These are phyloP conservation scores for Luehdorfia chinensis DNA, from an alignment of 1,140 invertebrate species.

Conservation along the genomic window DNA sequence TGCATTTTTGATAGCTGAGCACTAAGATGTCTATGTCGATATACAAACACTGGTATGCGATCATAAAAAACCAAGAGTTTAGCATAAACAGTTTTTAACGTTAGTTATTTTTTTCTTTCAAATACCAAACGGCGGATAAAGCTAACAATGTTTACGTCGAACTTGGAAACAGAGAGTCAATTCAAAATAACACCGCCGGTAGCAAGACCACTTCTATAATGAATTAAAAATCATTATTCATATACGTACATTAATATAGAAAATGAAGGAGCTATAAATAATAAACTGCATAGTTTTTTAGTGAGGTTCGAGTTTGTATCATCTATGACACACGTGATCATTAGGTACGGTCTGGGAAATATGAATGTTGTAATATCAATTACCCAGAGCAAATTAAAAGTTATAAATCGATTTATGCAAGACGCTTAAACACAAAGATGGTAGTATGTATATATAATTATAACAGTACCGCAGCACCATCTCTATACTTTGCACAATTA, in stretches of 20 bases:
- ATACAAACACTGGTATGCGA: slow-evolving; percentile 6
- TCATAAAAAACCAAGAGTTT: slow-evolving; percentile 4
- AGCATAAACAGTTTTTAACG: slow-evolving; percentile 3
- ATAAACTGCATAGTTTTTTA: not conserved
- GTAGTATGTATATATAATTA: no score
- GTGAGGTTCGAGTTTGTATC: not conserved
- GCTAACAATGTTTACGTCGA: no score
- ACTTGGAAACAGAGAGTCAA: no score
- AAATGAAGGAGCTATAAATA: slow-evolving; percentile 7
- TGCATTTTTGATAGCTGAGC: not conserved
- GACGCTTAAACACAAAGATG: no score
- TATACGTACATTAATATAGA: not conserved
- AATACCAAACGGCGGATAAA: not conserved
- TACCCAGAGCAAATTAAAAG: no score
- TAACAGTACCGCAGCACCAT: no score
- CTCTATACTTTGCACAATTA: no score
- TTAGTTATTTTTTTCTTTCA: not conserved
- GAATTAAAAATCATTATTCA: slow-evolving; percentile 4
- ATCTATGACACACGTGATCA: not conserved
- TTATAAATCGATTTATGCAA: no score
- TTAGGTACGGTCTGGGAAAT: no score
- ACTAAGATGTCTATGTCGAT: slow-evolving; percentile 6
- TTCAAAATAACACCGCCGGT: not conserved
- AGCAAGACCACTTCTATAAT: slow-evolving; percentile 9
- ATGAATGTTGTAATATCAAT: no score